These are phyloP conservation scores for Pemphigus obesinymphae DNA, from an alignment of 1,140 invertebrate genomes.

Conservation along the genomic window DNA sequence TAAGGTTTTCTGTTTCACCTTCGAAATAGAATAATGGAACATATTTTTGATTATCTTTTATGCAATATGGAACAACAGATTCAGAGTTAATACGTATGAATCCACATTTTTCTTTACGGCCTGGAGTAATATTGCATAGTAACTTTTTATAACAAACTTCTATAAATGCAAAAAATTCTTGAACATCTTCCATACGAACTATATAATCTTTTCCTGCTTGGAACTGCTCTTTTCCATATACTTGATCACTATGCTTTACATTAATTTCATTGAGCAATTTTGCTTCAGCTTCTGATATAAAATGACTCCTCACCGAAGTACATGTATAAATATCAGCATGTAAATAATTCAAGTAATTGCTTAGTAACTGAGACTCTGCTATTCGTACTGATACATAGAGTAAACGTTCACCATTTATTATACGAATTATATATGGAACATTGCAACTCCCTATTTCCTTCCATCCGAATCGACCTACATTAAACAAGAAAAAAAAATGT, in stretches of 20 bases:
- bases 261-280: constrained; percentile 91
- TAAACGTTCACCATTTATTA: constrained; percentile 59
- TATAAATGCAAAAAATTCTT: constrained; percentile 84
- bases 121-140: constrained; percentile 58
- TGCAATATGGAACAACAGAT: constrained; percentile 87
- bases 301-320: constrained; percentile 87
- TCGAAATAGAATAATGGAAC: constrained; percentile 93
- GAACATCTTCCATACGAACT: constrained; percentile 77
- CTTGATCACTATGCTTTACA: constrained; percentile 80
- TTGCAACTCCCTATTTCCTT: constrained; percentile 69
- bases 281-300: constrained; percentile 85
- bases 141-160: constrained; percentile 82
- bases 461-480: constrained; percentile 79
- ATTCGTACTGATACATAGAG: constrained; percentile 88
- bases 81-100: constrained; percentile 92
- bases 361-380: constrained; percentile 80
- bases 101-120: constrained; percentile 74
- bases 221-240: constrained; percentile 86
- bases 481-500: constrained; percentile 46
- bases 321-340: constrained; percentile 79
- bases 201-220: constrained; percentile 78
- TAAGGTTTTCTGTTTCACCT: constrained; percentile 83
- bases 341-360: constrained; percentile 75
- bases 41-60: constrained; percentile 74
- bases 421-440: constrained; percentile 80